Base-by-base conservation (phyloP, 2,888 invertebrate genomes). In the Microctonus hyperodae region DNA sequence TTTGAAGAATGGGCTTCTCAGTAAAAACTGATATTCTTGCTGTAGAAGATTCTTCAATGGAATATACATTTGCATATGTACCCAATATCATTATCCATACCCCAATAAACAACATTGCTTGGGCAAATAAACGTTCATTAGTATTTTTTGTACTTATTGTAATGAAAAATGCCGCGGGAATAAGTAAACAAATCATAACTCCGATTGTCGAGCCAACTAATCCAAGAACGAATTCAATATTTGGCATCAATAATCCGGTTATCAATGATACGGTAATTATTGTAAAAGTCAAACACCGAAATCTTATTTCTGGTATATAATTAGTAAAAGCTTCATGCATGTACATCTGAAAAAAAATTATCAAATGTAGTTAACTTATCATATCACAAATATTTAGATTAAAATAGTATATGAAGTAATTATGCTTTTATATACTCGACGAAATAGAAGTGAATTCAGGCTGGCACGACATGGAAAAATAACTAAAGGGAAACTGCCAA, bases 401-500 rank as follows among this genome's bases (percentile, higher is more conserved):
- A 57, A 40, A 4, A 40, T 25, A 7, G 59, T 25, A 48, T 4
- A 6, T 33, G n/a, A 51, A 53, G 16, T 33, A 16, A 6, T 50
- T 22, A 23, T 16, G 7, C 5, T 31, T 53, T 25, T 65, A 70
- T 70, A 70, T 72, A 77, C 77, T 69, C 74, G 72, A 57, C 75
- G 75, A 65, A 93, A 97, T 6, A 97, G 85, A 67, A 98, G 88
- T 0, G 97, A 98, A 86, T 96, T 94, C 25, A 98, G 86, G 80
- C 97, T 96, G 11, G 95, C 95, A 68, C 98, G 87, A 80, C 97
- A 97, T 0, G 98, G 98, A 85, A 98, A 98, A 82, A 98, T 94
- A 75, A 97, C 95, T 72, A 99, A 88, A 0, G 98, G 98, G 85
- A 98, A 98, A 80, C 97, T 97, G 82, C 97, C 94, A 16, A 97